Conservation (phyloP, 2,888 invertebrate genomes). For the Xylota segnis region DNA sequence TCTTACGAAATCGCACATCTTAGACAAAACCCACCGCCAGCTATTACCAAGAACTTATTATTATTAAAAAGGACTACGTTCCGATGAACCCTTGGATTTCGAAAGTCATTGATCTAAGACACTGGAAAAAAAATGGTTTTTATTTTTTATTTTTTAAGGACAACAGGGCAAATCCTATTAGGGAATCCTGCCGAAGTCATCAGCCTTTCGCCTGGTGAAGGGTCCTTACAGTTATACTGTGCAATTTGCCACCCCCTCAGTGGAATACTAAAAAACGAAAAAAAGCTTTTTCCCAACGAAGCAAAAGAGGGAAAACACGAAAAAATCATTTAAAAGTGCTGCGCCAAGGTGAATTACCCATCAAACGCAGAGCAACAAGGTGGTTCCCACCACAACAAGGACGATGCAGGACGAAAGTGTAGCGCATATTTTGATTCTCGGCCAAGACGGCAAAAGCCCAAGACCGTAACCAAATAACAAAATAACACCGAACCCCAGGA, state of each 20-base stretch:
- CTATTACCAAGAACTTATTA: not conserved
- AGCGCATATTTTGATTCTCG: slow-evolving; percentile 17
- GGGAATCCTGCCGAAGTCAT: slow-evolving; percentile 55
- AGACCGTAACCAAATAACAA: slow-evolving; percentile 23
- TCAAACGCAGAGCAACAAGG: slow-evolving; percentile 48
- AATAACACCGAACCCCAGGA: slow-evolving; percentile 19
- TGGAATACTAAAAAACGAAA: slow-evolving; percentile 28
- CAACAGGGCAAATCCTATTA: slow-evolving; percentile 60
- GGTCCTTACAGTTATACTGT: too few species aligned
- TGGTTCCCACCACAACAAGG: slow-evolving; percentile 17
- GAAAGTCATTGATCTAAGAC: slow-evolving; percentile 52
- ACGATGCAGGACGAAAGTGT: too few species aligned
- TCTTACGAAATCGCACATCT: slow-evolving; percentile 4
- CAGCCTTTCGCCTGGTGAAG: slow-evolving; percentile 25
- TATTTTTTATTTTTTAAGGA: not conserved
- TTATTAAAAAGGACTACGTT: slow-evolving; percentile 2
- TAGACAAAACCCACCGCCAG: not conserved
- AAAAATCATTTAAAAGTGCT: slow-evolving; percentile 58
- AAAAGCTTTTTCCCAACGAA: slow-evolving; percentile 26
- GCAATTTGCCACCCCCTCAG: slow-evolving; percentile 17
- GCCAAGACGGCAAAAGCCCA: slow-evolving; percentile 44
- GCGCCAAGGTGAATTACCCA: slow-evolving; percentile 50
- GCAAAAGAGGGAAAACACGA: not conserved
- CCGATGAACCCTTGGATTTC: slow-evolving; percentile 31
- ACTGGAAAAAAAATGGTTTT: slow-evolving; percentile 1